Conservation (phyloP, 2,888 invertebrate genomes). For the Mythimna lalbum region DNA sequence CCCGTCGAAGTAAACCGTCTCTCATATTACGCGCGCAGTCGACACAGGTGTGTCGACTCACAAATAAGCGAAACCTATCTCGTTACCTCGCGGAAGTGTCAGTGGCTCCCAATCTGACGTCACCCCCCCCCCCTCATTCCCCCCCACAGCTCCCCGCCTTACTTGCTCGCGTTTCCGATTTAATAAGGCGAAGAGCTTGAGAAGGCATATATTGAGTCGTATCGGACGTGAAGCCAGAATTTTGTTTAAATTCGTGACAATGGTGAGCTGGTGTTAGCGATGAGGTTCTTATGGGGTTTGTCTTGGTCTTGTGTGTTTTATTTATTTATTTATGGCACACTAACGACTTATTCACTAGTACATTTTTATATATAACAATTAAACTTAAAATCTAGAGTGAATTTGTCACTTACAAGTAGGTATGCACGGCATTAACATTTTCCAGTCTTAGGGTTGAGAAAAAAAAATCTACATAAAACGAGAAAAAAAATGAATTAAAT, state of each 20-base stretch:
- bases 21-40: constrained; percentile 19
- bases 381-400: no score
- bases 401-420: no score
- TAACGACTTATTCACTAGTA: no score
- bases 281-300: constrained; percentile 11
- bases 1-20: constrained; percentile 4
- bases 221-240: constrained; percentile 55
- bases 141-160: constrained; percentile 33
- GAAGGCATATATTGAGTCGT: constrained; percentile 50
- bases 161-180: constrained; percentile 66
- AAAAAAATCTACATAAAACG: no score
- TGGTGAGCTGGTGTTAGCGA: constrained; percentile 23
- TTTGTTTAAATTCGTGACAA: constrained; percentile 37
- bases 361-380: no score
- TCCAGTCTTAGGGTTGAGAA: no score
- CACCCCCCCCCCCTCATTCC: constrained; percentile 23
- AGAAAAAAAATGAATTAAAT: no score
- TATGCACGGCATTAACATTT: no score
- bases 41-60: constrained; percentile 49
- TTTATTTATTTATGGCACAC: no score
- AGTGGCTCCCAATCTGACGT: constrained; percentile 44
- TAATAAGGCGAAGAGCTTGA: constrained; percentile 62
- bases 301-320: neutral
- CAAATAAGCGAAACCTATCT: constrained; percentile 64
- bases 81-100: constrained; percentile 68